Conservation (phyloP, 2,113 vertebrate species). For the Amia ocellicauda region DNA sequence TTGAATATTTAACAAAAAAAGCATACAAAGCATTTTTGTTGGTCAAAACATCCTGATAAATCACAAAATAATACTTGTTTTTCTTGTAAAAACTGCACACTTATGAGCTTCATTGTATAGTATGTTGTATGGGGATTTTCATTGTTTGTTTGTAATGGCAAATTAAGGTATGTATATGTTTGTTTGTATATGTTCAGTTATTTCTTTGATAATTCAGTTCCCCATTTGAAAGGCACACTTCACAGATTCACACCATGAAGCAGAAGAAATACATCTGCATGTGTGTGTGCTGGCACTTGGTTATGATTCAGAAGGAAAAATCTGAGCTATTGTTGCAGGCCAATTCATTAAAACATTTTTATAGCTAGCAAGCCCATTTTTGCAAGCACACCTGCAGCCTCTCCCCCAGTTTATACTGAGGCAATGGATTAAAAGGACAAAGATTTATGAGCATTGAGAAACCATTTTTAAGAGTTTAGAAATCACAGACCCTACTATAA, state of each 20-base stretch:
- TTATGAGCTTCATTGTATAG: too few relatives aligned
- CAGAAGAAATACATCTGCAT: neutral
- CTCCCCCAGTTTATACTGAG: slow-evolving; percentile 23
- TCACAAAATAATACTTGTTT: too few relatives aligned
- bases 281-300: neutral
- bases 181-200: too few relatives aligned
- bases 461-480: slow-evolving; percentile 16
- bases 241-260: slow-evolving; percentile 9
- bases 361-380: slow-evolving; percentile 6
- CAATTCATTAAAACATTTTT: neutral
- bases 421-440: slow-evolving; percentile 24
- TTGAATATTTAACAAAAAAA: too few relatives aligned
- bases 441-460: slow-evolving; percentile 23
- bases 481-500: slow-evolving; percentile 25
- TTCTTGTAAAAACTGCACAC: too few relatives aligned
- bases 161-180: too few relatives aligned
- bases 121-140: too few relatives aligned
- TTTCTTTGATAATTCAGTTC: neutral
- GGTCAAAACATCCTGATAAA: too few relatives aligned
- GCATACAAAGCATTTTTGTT: too few relatives aligned
- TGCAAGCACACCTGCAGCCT: slow-evolving; percentile 28
- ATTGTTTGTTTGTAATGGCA: too few relatives aligned
- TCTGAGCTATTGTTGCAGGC: neutral
- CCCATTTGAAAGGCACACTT: neutral
- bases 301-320: neutral